phyloP scores from a whole-genome alignment of 2,113 vertebrate genomes.

The Crotalus tigris region DNA sequence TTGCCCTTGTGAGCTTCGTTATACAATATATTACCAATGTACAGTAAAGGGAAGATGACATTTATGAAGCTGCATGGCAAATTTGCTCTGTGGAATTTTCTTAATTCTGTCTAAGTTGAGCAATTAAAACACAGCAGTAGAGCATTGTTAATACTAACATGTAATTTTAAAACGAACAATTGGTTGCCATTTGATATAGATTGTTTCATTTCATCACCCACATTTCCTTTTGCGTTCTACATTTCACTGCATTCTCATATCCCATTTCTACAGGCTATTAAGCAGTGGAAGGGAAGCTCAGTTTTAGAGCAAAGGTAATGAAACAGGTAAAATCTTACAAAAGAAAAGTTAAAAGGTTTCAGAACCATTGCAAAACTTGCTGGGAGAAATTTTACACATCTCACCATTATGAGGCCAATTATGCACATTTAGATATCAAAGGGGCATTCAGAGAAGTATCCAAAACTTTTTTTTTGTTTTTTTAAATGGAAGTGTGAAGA shows the following conservation, averaged over 20 bases:
- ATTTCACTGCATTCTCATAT: constrained; percentile 33
- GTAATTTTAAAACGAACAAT: constrained; percentile 25
- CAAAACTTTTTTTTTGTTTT: not conserved
- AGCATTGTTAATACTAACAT: not conserved
- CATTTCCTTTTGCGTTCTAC: constrained; percentile 19
- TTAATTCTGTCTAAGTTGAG: not conserved
- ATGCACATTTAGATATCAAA: constrained; percentile 5
- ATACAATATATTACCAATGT: constrained; percentile 25
- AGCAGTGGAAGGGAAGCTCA: constrained; percentile 24
- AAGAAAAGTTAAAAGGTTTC: constrained; percentile 29
- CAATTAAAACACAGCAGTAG: constrained; percentile 7
- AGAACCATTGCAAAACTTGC: constrained; percentile 21
- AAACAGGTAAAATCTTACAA: constrained; percentile 29
- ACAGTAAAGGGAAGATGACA: constrained; percentile 1
- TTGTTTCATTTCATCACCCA: constrained; percentile 29
- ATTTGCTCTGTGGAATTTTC: constrained; percentile 9
- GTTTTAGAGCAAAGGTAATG: constrained; percentile 17
- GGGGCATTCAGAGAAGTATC: constrained; percentile 3
- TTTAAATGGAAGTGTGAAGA: constrained; percentile 40
- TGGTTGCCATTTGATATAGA: constrained; percentile 12
- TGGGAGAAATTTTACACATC: constrained; percentile 3
- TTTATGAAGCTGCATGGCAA: constrained; percentile 1
- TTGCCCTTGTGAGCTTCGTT: constrained; percentile 11
- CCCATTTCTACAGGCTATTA: constrained; percentile 16
- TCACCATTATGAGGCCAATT: not conserved